Percentiles rank a stretch among this genome's conserved stretches.
These are phyloP conservation scores for Thalassophryne amazonica DNA, from an alignment of 2,797 vertebrate species.

Conservation along the genomic window DNA sequence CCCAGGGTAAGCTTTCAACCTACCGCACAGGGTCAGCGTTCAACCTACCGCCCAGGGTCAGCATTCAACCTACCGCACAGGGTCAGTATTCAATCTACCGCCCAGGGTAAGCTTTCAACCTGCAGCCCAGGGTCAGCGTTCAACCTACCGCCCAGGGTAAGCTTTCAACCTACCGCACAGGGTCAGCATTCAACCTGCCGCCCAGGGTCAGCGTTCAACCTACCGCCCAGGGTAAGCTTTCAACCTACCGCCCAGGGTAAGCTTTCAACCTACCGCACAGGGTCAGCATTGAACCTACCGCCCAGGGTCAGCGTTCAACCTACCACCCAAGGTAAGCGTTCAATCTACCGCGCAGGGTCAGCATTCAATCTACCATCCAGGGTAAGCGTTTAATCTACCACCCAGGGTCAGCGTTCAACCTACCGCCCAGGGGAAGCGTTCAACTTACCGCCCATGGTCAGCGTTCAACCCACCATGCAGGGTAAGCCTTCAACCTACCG, in stretches of 20 bases:
- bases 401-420: too few species aligned
- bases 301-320: conserved; percentile 69
- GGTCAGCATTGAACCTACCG: conserved; percentile 24
- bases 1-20: conserved; percentile 69
- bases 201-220: conserved; percentile 69
- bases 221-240: conserved; percentile 77
- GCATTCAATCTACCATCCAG: conserved; percentile 15
- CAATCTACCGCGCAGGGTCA: conserved; percentile 27
- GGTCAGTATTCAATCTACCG: too few species aligned
- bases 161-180: too few species aligned
- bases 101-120: conserved; percentile 24
- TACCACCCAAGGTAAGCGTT: too few species aligned
- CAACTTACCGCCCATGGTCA: conserved; percentile 6
- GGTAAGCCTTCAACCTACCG: too few species aligned
- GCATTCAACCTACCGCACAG: conserved; percentile 88
- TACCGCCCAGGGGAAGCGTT: conserved; percentile 26
- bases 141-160: too few species aligned
- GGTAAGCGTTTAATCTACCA: conserved; percentile 83
- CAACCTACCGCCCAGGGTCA: conserved; percentile 6
- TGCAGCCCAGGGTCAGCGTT: conserved; percentile 28
- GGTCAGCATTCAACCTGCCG: conserved; percentile 24
- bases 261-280: conserved; percentile 80
- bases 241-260: conserved; percentile 6
- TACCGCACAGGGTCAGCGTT: conserved; percentile 70
- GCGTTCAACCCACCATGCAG: conserved; percentile 88